Evolutionary conservation across 2,888 invertebrate species (phyloP).

Genomic region (Stenchaetothrips biformis): DNA sequence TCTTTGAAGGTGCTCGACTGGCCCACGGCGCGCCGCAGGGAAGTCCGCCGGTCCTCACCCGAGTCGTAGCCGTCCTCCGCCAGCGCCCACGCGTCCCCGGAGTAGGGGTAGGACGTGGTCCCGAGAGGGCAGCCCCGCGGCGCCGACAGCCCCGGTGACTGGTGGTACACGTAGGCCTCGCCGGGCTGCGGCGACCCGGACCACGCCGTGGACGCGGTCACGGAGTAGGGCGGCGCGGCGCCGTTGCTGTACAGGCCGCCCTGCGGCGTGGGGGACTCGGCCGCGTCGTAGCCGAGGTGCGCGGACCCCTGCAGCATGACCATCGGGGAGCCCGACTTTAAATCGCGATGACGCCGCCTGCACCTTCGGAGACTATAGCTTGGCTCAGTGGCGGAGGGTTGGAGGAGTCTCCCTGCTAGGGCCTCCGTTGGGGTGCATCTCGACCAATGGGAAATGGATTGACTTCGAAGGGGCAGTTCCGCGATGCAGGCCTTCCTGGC

Average conservation of each 20-base stretch:
- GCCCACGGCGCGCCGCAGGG: too few species aligned
- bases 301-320: neutral
- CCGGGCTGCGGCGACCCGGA: constrained; percentile 6
- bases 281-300: constrained; percentile 1
- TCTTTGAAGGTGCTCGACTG: too few species aligned
- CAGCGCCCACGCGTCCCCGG: neutral
- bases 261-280: constrained; percentile 13
- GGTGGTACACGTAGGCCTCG: neutral
- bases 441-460: too few species aligned
- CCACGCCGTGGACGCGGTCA: neutral
- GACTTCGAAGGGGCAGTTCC: too few species aligned
- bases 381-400: too few species aligned
- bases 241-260: constrained; percentile 19
- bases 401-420: too few species aligned
- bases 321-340: too few species aligned
- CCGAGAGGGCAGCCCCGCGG: neutral
- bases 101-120: neutral
- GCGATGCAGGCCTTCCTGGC: too few species aligned
- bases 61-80: neutral
- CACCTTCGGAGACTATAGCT: too few species aligned
- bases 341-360: too few species aligned
- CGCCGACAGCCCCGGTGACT: neutral
- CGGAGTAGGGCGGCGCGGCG: neutral
- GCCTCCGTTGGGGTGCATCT: too few species aligned
- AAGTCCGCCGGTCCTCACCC: neutral